Base-by-base conservation (phyloP, 2,888 invertebrate species). In the Acleris emargana region DNA sequence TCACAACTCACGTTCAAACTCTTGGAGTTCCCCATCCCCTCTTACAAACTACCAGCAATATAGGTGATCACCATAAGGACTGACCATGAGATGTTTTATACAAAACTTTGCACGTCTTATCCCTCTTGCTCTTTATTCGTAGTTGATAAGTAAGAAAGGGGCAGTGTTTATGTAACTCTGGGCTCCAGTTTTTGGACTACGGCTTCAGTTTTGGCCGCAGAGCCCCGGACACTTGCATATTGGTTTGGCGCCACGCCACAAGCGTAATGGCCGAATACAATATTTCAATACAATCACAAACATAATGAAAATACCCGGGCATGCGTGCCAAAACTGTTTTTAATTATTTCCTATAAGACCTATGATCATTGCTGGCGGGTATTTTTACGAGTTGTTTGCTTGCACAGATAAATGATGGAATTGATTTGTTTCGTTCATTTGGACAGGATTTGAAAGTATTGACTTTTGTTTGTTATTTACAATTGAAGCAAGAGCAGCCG, bases 241-340 rank as follows among this genome's bases (percentile, higher is more conserved):
- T 64, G 64, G 64, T 64, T 64, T 64, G 64, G 64, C 64, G 28
- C 54, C 13, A 54, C 54, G 64, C 64, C 64, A 64, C 59, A 49
- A 20, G 45, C 50, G 47, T 61, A 66, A 66, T 66, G 66, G 66
- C 32, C 50, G 50, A 61, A 61, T 59, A 57, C 61, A 66, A 61
- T 66, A 66, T 66, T 61, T 66, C 57, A 66, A 66, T 66, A 66
- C 61, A 66, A 66, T 66, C 61, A 61, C 60, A 61, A 61, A 61
- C 66, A 60, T 61, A 66, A 66, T 66, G 60, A 61, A 57, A 66
- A 61, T 61, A 57, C 66, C 51, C 59, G 45, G 45, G 51, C 57
- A 17, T 43, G 45, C 55, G 61, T 66, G 66, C 66, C 66, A 66
- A 64, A 66, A 52, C 61, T 57, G 66, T 61, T 66, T 66, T 66